A percentile compares a stretch with the other conserved stretches of the same genome.
These are phyloP conservation scores for Philopotamus ludificatus DNA, from an alignment of 1,140 invertebrate species.

Conservation along the genomic window DNA sequence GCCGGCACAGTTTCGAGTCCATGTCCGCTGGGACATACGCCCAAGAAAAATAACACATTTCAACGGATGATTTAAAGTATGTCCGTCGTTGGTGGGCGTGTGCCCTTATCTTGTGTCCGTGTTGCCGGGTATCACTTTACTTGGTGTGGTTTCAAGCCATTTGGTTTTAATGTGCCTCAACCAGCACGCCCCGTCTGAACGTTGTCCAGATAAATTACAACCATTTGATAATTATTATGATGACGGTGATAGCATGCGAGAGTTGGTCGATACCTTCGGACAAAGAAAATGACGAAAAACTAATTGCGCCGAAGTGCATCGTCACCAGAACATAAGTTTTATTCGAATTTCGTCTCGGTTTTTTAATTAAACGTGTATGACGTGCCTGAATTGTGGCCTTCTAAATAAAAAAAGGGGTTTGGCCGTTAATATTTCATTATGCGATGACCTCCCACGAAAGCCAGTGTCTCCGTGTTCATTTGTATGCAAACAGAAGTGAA, in stretches of 20 bases:
- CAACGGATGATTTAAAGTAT: slow-evolving; percentile 28
- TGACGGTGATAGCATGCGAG: background rate
- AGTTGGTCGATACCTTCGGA: background rate
- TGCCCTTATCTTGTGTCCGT: slow-evolving; percentile 21
- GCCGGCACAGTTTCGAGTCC: slow-evolving; percentile 1
- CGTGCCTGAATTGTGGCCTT: background rate
- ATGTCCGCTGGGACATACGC: slow-evolving; percentile 19
- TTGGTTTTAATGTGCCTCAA: slow-evolving; percentile 23
- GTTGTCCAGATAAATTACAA: slow-evolving; percentile 14
- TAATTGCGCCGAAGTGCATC: too few relatives aligned
- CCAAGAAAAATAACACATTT: slow-evolving; percentile 31
- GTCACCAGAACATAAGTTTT: too few relatives aligned
- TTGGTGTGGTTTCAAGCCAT: slow-evolving; percentile 28
- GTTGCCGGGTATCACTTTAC: slow-evolving; percentile 23
- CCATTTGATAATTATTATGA: background rate
- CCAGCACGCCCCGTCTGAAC: slow-evolving; percentile 7
- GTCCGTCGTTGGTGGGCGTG: slow-evolving; percentile 16
- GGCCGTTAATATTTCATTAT: slow-evolving; percentile 30
- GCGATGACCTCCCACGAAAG: slow-evolving; percentile 10
- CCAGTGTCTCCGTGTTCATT: slow-evolving; percentile 21
- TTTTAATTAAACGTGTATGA: too few relatives aligned
- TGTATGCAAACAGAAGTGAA: slow-evolving; percentile 31
- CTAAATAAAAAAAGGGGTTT: slow-evolving; percentile 19
- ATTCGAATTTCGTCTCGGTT: too few relatives aligned
- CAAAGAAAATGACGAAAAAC: background rate